Evolutionary conservation across 1,140 invertebrate genomes (phyloP).

Genomic region (Arion vulgaris): DNA sequence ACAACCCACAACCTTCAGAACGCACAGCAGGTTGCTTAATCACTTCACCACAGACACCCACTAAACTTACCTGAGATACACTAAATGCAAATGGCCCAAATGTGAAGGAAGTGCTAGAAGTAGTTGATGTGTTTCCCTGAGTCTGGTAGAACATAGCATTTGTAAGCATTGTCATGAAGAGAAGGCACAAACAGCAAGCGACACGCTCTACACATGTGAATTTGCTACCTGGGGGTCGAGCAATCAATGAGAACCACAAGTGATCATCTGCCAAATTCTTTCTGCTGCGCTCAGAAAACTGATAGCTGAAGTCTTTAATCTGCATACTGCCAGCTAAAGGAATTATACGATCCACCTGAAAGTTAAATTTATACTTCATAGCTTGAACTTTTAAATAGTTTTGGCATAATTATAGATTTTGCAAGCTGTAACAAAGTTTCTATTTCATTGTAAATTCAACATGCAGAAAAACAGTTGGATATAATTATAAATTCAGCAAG

Average conservation of each 20-base stretch:
- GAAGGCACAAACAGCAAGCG: slow-evolving; percentile 75
- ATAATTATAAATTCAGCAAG: too few relatives aligned
- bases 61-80: too few relatives aligned
- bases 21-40: too few relatives aligned
- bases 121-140: neutral
- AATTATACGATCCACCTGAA: slow-evolving; percentile 74
- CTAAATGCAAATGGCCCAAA: slow-evolving; percentile 31
- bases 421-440: neutral
- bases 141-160: slow-evolving; percentile 76
- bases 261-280: slow-evolving; percentile 76
- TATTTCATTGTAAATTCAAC: neutral
- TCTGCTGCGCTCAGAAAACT: slow-evolving; percentile 72
- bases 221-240: slow-evolving; percentile 74
- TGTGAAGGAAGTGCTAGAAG: neutral
- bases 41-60: too few relatives aligned
- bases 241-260: slow-evolving; percentile 77
- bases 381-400: neutral
- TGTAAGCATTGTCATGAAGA: slow-evolving; percentile 76
- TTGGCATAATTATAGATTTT: neutral
- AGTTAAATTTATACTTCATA: neutral
- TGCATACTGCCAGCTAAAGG: slow-evolving; percentile 74
- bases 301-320: slow-evolving; percentile 73
- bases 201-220: slow-evolving; percentile 75
- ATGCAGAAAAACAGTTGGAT: too few relatives aligned
- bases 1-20: too few relatives aligned